Conservation (phyloP, 2,113 vertebrate genomes). For the Cisticola juncidis region DNA sequence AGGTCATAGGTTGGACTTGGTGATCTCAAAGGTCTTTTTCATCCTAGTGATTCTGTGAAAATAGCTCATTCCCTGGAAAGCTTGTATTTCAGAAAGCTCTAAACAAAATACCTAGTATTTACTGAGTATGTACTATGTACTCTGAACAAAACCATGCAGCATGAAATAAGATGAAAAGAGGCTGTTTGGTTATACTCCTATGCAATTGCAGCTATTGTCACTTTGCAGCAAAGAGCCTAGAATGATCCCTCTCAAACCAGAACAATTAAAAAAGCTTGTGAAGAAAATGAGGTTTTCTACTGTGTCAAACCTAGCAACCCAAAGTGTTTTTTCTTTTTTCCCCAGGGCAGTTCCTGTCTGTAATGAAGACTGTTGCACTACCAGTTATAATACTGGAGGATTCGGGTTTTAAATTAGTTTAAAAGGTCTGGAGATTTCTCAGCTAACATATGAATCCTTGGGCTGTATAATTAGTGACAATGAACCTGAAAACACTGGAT, state of each 20-base stretch:
- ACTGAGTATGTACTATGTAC: not conserved
- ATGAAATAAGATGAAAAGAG: not conserved
- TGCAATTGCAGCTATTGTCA: not conserved
- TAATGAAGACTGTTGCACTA: not conserved
- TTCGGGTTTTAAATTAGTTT: not conserved
- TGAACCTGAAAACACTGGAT: not conserved
- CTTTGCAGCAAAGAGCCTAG: not conserved
- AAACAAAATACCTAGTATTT: not conserved
- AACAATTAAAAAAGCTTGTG: not conserved
- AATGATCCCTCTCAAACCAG: not conserved
- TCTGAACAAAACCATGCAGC: not conserved
- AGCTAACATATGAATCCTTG: not conserved
- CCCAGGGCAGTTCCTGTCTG: not conserved
- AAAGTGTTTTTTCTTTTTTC: not conserved
- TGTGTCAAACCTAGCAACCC: not conserved
- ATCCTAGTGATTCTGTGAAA: not conserved
- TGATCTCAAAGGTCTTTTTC: not conserved
- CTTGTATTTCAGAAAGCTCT: not conserved
- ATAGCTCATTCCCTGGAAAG: not conserved
- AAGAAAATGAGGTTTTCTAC: not conserved
- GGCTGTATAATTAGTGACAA: not conserved
- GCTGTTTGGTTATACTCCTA: not conserved
- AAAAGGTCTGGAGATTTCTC: not conserved
- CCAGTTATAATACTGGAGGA: not conserved
- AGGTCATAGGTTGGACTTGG: too few relatives aligned